Conservation (phyloP, 64 coral and sea anemone genomes). For the Orbicella faveolata region DNA sequence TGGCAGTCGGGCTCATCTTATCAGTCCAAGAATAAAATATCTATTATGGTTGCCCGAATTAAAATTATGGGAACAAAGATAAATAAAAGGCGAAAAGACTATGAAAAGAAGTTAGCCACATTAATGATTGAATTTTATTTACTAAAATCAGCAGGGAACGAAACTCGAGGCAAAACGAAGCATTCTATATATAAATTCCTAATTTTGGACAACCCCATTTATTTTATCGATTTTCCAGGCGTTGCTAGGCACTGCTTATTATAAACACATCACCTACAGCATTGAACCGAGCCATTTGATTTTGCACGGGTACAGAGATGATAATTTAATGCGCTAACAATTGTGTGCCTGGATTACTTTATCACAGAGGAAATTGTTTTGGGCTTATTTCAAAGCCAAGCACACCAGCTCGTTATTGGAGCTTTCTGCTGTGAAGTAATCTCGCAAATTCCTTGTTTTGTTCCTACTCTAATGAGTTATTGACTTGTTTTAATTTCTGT, state of each 20-base stretch:
- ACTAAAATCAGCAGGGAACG: too few species aligned
- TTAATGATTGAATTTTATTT: too few species aligned
- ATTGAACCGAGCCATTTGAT: not conserved
- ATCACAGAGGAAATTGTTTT: not conserved
- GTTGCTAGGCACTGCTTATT: not conserved
- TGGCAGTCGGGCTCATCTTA: too few species aligned
- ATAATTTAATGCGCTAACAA: constrained; percentile 8
- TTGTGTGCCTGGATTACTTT: not conserved
- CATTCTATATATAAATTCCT: too few species aligned
- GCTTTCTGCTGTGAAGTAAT: not conserved
- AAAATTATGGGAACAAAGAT: too few species aligned
- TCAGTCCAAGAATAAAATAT: too few species aligned
- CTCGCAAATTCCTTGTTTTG: constrained; percentile 4
- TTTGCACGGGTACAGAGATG: not conserved
- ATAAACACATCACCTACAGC: not conserved
- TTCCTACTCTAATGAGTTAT: not conserved
- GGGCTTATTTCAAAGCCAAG: not conserved
- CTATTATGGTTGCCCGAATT: too few species aligned
- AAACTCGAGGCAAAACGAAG: too few species aligned
- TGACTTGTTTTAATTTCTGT: not conserved
- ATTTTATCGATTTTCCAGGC: not conserved
- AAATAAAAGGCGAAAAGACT: too few species aligned
- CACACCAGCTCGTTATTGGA: not conserved
- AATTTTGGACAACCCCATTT: too few species aligned
- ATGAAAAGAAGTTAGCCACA: too few species aligned